These are phyloP conservation scores for Nasonia oneida DNA, from an alignment of 2,888 invertebrate species.

Conservation along the genomic window DNA sequence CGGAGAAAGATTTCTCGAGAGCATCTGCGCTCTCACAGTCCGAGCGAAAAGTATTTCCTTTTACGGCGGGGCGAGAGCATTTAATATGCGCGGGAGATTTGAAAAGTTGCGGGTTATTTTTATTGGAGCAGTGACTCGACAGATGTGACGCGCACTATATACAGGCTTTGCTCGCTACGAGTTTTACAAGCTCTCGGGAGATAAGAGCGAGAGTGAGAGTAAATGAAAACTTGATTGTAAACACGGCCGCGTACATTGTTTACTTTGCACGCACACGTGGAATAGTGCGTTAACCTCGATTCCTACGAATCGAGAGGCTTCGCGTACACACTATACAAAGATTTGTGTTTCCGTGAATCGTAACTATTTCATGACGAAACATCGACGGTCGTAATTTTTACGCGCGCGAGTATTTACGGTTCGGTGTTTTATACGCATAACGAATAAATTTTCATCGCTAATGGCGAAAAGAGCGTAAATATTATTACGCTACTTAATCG, in stretches of 20 bases:
- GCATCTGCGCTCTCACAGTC: neutral
- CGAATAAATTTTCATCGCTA: neutral
- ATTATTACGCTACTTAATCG: neutral
- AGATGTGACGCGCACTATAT: neutral
- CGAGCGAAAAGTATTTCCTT: neutral
- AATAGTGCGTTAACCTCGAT: neutral
- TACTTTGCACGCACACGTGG: neutral
- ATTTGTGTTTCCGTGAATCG: neutral
- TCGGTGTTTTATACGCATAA: neutral
- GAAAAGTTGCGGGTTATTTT: neutral
- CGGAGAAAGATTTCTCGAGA: neutral
- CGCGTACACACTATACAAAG: neutral
- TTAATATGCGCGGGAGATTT: neutral
- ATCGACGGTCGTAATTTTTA: neutral
- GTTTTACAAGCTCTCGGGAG: neutral
- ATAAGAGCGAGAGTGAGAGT: neutral
- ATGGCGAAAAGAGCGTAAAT: neutral
- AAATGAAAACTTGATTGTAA: constrained; percentile 13
- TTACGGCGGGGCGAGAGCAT: neutral
- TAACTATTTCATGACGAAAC: neutral
- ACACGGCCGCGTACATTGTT: neutral
- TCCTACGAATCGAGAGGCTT: neutral
- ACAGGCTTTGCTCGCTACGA: neutral
- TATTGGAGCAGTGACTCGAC: neutral
- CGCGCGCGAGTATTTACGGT: neutral